phyloP scores from a whole-genome alignment of 2,888 invertebrate species.

The Calliphora vomitoria region DNA sequence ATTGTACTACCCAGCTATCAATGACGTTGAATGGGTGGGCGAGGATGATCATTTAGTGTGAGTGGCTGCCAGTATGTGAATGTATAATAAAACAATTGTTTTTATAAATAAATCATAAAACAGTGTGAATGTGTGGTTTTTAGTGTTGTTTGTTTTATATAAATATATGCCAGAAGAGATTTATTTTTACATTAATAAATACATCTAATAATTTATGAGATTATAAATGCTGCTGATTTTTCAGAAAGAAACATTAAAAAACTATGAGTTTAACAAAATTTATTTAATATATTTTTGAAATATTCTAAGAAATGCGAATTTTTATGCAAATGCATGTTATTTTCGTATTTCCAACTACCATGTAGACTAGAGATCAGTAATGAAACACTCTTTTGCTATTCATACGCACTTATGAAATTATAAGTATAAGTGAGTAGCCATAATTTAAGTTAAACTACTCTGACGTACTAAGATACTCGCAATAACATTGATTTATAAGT shows the following conservation, averaged over 20 bases:
- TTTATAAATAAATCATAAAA: not conserved
- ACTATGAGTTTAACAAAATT: not conserved
- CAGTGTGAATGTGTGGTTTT: not conserved
- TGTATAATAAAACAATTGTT: not conserved
- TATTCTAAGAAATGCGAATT: too few relatives aligned
- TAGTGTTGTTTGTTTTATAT: conserved; percentile 10
- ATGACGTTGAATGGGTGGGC: not conserved
- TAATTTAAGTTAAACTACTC: too few relatives aligned
- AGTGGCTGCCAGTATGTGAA: not conserved
- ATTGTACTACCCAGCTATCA: not conserved
- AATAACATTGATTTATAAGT: too few relatives aligned
- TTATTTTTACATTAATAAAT: conserved; percentile 25
- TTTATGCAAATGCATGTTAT: too few relatives aligned
- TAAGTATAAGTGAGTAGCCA: too few relatives aligned
- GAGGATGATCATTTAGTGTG: not conserved
- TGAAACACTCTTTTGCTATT: too few relatives aligned
- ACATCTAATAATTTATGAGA: conserved; percentile 41
- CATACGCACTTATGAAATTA: too few relatives aligned
- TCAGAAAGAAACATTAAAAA: not conserved
- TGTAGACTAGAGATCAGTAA: too few relatives aligned
- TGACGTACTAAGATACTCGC: too few relatives aligned
- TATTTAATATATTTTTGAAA: too few relatives aligned
- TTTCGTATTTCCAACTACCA: too few relatives aligned
- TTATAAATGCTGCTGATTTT: conserved; percentile 48
- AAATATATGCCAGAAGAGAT: not conserved